Base-by-base conservation (phyloP, 2,888 invertebrate genomes). In the Trimorus sp. region DNA sequence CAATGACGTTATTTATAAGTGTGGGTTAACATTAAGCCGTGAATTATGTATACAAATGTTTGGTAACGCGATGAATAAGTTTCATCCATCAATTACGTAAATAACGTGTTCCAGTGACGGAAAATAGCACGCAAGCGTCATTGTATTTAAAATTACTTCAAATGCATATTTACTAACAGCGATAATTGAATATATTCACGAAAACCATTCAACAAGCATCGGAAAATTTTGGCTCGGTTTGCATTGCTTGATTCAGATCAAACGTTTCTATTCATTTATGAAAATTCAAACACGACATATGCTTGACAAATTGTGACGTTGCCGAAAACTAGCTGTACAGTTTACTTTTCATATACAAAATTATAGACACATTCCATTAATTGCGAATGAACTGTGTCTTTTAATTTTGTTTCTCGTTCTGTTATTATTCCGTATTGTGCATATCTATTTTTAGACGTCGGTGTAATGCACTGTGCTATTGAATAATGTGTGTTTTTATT, bases 51-150 rank as follows among this genome's bases (percentile, higher is more conserved):
- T 65, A 62, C 60, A 58, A n/a, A 60, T 40, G 53, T 53, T 75
- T 60, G 37, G 45, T 45, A 62, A 71, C 62, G 12, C 62, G 26
- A 15, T 70, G 48, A 70, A 74, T 58, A 66, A 66, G 38, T 68
- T 75, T 68, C 38, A 75, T 56, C 45, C 68, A 75, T 75, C 60
- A 68, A 75, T 75, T 68, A 75, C 68, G 75, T 60, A 74, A 74
- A 66, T 66, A 58, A 66, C 45, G 40, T 49, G 49, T 59, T 42
- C 49, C 16, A 60, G 66, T 58, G 60, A 75, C 68, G 66, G 73
- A 66, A 79, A 73, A 73, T 40, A 2, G 45, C 78, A 78, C 71
- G 71, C 78, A 78, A 78, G 14, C 40, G 12, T 45, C 15, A 56
- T 71, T 73, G 59, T 68, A 66, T 68, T 71, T 73, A 68, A 73